Percentiles rank a stretch among this genome's conserved stretches.
These are phyloP conservation scores for Adela reaumurella DNA, from an alignment of 2,888 invertebrate genomes.

Conservation along the genomic window DNA sequence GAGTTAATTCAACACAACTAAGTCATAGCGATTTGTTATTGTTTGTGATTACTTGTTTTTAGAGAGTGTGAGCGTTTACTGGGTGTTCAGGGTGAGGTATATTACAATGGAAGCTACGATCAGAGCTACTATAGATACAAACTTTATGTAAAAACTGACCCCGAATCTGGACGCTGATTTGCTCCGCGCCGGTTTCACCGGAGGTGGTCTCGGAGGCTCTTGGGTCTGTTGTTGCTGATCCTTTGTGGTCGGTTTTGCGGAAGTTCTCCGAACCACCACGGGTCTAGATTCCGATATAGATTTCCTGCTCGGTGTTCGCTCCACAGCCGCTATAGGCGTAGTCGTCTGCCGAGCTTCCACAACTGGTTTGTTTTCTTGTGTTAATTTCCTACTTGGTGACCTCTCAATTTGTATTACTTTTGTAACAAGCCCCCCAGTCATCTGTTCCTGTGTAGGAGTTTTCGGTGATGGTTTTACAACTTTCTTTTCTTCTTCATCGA, in stretches of 20 bases:
- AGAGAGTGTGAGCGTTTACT: neutral
- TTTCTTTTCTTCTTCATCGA: slow-evolving; percentile 21
- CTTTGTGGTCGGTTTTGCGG: slow-evolving; percentile 18
- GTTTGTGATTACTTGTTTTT: neutral
- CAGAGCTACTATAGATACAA: slow-evolving; percentile 36
- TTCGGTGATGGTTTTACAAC: slow-evolving; percentile 15
- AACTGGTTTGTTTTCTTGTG: slow-evolving; percentile 32
- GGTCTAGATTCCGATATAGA: slow-evolving; percentile 27
- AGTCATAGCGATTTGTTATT: neutral
- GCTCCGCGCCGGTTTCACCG: slow-evolving; percentile 48
- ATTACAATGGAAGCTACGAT: slow-evolving; percentile 25
- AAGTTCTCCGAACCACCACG: slow-evolving; percentile 21
- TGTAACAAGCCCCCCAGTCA: slow-evolving; percentile 36
- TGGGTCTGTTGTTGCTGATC: slow-evolving; percentile 15
- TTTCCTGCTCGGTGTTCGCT: slow-evolving; percentile 44
- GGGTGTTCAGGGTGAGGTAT: neutral
- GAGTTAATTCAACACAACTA: neutral
- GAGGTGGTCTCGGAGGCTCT: slow-evolving; percentile 31
- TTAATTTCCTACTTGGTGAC: slow-evolving; percentile 38
- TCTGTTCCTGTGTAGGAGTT: slow-evolving; percentile 21
- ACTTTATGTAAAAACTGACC: slow-evolving; percentile 47
- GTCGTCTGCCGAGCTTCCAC: slow-evolving; percentile 41
- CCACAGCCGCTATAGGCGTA: too few species aligned
- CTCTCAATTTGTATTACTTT: slow-evolving; percentile 46
- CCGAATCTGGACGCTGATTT: slow-evolving; percentile 48